These are phyloP conservation scores for Cantharis flavilabris DNA, from an alignment of 2,888 invertebrate genomes.

Conservation along the genomic window DNA sequence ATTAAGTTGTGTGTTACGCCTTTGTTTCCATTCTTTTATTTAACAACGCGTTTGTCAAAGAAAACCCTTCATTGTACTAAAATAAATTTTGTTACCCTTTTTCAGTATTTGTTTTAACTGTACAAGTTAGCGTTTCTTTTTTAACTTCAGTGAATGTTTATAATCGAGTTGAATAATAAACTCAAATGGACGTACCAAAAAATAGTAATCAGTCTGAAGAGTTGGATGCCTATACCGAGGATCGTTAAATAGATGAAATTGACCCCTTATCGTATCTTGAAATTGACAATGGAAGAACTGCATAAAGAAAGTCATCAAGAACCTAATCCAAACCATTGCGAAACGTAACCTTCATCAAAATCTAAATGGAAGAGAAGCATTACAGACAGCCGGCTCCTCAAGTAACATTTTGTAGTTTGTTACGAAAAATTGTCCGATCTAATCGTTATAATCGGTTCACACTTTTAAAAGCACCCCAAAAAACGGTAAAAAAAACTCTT, in stretches of 20 bases:
- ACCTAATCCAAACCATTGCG: neutral
- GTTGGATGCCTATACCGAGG: neutral
- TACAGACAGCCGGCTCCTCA: neutral
- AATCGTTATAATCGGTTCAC: neutral
- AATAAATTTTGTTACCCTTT: neutral
- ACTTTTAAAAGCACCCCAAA: neutral
- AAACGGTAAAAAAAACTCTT: neutral
- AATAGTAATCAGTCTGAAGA: neutral
- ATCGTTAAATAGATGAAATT: neutral
- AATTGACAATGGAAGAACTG: too few relatives aligned
- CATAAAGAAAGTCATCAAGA: neutral
- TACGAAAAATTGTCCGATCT: neutral
- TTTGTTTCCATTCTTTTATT: conserved; percentile 14
- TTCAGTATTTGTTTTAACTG: neutral
- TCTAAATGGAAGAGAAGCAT: neutral
- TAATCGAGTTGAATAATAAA: neutral
- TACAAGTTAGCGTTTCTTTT: neutral
- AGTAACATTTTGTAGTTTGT: neutral
- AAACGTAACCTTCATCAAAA: neutral
- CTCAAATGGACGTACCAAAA: neutral
- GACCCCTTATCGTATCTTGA: neutral
- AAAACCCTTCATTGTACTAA: neutral
- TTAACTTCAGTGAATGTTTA: neutral
- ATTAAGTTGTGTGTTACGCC: conserved; percentile 21
- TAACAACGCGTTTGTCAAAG: neutral